phyloP scores from a whole-genome alignment of 2,797 vertebrate genomes.

The Pseudochaenichthys georgianus region DNA sequence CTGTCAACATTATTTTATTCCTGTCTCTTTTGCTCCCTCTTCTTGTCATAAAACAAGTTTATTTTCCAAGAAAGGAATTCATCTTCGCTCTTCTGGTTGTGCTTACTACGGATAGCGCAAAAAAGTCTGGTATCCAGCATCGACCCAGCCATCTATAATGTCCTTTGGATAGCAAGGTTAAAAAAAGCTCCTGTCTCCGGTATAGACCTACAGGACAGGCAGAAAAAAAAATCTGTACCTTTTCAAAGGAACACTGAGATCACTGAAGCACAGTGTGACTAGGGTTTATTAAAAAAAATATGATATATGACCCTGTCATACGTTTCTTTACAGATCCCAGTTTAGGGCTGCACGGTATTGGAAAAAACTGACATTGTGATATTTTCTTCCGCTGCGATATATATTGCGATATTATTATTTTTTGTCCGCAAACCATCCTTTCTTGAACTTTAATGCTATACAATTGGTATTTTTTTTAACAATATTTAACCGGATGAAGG shows the following conservation, averaged over 20 bases:
- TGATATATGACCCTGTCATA: too few relatives aligned
- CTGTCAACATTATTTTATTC: background rate
- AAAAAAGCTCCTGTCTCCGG: background rate
- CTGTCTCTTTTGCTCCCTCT: background rate
- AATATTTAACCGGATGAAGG: too few relatives aligned
- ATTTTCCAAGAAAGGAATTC: background rate
- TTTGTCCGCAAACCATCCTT: too few relatives aligned
- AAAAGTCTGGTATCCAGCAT: slow-evolving; percentile 17
- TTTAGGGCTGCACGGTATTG: too few relatives aligned
- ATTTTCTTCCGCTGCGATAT: too few relatives aligned
- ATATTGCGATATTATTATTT: too few relatives aligned
- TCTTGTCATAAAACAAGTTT: background rate
- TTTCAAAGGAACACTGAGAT: background rate
- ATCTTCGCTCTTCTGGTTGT: slow-evolving; percentile 20
- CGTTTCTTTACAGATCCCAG: too few relatives aligned
- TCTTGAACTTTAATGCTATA: too few relatives aligned
- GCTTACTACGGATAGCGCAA: background rate
- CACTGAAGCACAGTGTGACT: background rate
- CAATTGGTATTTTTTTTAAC: too few relatives aligned
- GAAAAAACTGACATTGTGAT: too few relatives aligned
- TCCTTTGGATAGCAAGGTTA: background rate
- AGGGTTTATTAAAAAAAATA: background rate
- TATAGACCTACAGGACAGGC: background rate
- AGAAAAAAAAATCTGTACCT: background rate
- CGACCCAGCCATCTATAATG: slow-evolving; percentile 9